phyloP scores from a whole-genome alignment of 2,113 vertebrate genomes.

The Archocentrus centrarchus region DNA sequence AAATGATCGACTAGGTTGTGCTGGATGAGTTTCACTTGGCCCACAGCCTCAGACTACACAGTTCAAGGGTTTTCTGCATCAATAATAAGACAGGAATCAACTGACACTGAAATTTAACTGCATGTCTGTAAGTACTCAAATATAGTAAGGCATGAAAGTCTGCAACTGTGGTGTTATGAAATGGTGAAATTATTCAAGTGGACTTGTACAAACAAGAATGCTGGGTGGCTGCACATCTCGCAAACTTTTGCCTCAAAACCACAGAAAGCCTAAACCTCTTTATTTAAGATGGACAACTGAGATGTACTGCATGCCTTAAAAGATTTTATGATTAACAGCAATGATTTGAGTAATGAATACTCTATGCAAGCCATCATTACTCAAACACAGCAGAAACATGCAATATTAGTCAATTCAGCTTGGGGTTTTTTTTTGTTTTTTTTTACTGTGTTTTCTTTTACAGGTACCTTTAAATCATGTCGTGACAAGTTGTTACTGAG shows the following conservation, averaged over 20 bases:
- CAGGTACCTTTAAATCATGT: slow-evolving; percentile 16
- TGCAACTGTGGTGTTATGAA: neutral
- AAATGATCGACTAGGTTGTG: neutral
- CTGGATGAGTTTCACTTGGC: neutral
- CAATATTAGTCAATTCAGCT: neutral
- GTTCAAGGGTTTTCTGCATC: neutral
- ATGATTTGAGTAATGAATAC: neutral
- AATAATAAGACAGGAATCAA: neutral
- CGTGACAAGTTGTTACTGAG: neutral
- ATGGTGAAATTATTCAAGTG: neutral
- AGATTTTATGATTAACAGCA: neutral
- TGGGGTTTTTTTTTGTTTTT: neutral
- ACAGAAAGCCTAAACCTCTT: neutral
- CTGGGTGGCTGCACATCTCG: neutral
- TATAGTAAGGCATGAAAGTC: neutral
- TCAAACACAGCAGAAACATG: neutral
- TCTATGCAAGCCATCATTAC: neutral
- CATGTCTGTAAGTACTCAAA: neutral
- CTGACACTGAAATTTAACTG: neutral
- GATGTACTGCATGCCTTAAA: neutral
- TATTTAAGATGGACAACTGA: neutral
- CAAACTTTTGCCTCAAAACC: neutral
- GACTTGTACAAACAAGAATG: neutral
- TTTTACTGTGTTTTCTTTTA: neutral
- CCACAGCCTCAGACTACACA: slow-evolving; percentile 1